These are phyloP conservation scores for Struthidea cinerea DNA, from an alignment of 2,113 vertebrate species.

Conservation along the genomic window DNA sequence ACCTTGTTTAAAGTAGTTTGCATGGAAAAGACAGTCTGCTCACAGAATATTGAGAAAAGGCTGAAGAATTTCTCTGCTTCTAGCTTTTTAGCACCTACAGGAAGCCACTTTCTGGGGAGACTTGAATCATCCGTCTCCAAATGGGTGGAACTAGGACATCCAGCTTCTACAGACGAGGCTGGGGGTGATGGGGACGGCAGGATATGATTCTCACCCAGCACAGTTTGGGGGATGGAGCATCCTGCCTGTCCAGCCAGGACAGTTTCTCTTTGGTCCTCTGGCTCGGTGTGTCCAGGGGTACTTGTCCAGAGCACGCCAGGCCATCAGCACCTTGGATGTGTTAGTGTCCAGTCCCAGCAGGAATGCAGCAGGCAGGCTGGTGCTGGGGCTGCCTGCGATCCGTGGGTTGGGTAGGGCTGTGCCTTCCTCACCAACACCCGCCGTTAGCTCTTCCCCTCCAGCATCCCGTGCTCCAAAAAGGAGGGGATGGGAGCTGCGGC, in stretches of 20 bases:
- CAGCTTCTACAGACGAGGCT: neutral
- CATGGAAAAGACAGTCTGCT: no score
- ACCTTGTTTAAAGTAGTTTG: no score
- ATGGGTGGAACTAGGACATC: neutral
- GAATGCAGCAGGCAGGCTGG: neutral
- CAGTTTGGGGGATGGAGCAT: neutral
- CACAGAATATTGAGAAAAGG: no score
- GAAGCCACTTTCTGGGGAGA: neutral
- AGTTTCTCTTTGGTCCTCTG: no score
- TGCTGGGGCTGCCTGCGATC: neutral
- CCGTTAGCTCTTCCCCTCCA: neutral
- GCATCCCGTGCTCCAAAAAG: neutral
- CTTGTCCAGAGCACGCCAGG: neutral
- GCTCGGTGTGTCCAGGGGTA: neutral
- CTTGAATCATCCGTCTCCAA: neutral
- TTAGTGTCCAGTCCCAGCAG: neutral
- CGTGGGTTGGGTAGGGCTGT: neutral
- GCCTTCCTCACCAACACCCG: accelerated
- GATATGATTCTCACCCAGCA: accelerated
- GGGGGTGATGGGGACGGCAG: neutral
- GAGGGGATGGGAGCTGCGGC: neutral
- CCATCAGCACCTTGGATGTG: neutral
- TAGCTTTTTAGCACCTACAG: no score
- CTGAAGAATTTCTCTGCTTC: no score
- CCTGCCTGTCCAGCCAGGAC: neutral